Conservation (phyloP, 2,113 vertebrate genomes). For the Holacanthus passer region DNA sequence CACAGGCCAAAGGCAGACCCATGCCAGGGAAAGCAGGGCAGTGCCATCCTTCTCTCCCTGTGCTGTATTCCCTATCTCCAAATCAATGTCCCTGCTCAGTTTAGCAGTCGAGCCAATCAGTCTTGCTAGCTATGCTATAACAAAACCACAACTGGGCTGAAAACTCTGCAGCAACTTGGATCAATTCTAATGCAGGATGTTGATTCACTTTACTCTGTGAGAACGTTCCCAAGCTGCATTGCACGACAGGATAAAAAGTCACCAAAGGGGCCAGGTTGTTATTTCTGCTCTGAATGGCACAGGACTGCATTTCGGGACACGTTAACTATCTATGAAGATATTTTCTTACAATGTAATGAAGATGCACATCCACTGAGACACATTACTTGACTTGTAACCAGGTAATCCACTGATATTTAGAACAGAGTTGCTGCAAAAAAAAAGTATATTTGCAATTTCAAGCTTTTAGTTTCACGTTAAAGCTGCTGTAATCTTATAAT, state of each 20-base stretch:
- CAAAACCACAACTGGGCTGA: slow-evolving; percentile 43
- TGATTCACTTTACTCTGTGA: slow-evolving; percentile 20
- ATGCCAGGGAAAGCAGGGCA: slow-evolving; percentile 65
- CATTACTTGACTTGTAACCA: slow-evolving; percentile 2
- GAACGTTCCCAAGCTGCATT: slow-evolving; percentile 14
- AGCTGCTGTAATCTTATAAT: background rate
- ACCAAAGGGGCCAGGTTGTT: slow-evolving; percentile 6
- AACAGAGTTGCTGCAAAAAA: background rate
- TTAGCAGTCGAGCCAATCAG: slow-evolving; percentile 62
- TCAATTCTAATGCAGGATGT: slow-evolving; percentile 53
- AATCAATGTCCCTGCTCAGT: slow-evolving; percentile 66
- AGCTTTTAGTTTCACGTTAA: slow-evolving; percentile 4
- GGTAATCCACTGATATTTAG: background rate
- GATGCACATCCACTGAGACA: background rate
- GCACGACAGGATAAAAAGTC: slow-evolving; percentile 21
- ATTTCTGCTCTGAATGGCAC: background rate
- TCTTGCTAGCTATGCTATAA: slow-evolving; percentile 45
- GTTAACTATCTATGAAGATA: background rate
- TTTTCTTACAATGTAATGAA: background rate
- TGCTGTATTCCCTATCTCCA: slow-evolving; percentile 55
- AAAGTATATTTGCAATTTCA: background rate
- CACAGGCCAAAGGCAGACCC: slow-evolving; percentile 61
- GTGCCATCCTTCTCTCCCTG: slow-evolving; percentile 46
- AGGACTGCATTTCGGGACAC: background rate
- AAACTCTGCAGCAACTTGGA: slow-evolving; percentile 37